A percentile compares a stretch with the other conserved stretches of the same genome.
Evolutionary conservation across 1,140 invertebrate genomes (phyloP).

Genomic region (Heliothis virescens): DNA sequence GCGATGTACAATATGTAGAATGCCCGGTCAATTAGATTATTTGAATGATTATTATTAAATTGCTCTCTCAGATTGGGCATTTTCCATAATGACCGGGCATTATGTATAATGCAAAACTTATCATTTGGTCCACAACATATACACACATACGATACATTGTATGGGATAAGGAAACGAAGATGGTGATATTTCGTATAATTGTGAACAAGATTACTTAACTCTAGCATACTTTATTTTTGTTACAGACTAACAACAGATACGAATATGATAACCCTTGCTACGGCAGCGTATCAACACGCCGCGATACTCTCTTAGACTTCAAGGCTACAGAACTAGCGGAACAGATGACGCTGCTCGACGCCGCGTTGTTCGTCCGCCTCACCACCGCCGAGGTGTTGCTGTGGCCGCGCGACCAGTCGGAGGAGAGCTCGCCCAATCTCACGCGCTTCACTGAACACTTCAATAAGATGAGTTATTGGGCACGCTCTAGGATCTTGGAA

Average conservation of each 20-base stretch:
- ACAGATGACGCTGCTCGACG: conserved; percentile 99
- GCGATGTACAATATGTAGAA: too few species aligned
- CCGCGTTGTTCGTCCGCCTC: conserved; percentile 98
- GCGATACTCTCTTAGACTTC: conserved; percentile 94
- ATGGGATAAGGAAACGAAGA: too few species aligned
- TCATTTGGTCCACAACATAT: too few species aligned
- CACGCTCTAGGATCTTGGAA: conserved; percentile 88
- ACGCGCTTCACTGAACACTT: conserved; percentile 99
- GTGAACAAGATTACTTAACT: too few species aligned
- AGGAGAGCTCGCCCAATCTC: conserved; percentile 98
- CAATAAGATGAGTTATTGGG: conserved; percentile 99
- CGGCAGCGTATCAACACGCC: conserved; percentile 84
- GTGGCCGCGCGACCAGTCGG: conserved; percentile 99
- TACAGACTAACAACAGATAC: conserved; percentile 76
- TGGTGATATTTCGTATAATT: too few species aligned
- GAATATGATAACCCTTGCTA: conserved; percentile 78
- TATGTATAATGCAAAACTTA: too few species aligned
- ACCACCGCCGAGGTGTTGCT: conserved; percentile 98
- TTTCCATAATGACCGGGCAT: too few species aligned
- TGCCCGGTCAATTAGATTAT: too few species aligned
- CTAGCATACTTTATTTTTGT: conserved; percentile 14
- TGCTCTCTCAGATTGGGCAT: too few species aligned
- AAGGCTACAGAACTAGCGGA: conserved; percentile 95
- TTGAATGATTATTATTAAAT: too few species aligned
- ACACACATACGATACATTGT: too few species aligned